phyloP scores from a whole-genome alignment of 2,888 invertebrate genomes.

The Incurvaria masculella region DNA sequence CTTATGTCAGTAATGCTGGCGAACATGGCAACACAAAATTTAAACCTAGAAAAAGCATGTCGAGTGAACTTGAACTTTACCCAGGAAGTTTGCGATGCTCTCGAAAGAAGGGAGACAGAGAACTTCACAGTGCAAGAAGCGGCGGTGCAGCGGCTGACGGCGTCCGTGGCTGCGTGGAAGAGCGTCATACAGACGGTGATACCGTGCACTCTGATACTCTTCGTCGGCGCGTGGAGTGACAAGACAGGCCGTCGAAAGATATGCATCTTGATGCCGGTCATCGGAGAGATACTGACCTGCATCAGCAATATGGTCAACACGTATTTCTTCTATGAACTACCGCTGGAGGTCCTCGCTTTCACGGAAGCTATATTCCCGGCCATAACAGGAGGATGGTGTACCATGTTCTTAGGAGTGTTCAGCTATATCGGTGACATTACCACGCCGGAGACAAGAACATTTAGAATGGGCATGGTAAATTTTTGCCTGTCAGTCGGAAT shows the following conservation, averaged over 20 bases:
- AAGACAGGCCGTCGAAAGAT: conserved; percentile 64
- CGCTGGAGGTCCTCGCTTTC: conserved; percentile 70
- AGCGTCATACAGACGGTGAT: conserved; percentile 76
- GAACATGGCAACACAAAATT: conserved; percentile 71
- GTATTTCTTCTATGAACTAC: conserved; percentile 68
- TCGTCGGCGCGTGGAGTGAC: conserved; percentile 75
- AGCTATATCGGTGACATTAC: conserved; percentile 82
- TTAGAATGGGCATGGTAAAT: conserved; percentile 80
- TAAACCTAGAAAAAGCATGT: conserved; percentile 81
- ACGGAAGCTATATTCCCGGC: conserved; percentile 74
- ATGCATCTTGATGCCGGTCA: conserved; percentile 69
- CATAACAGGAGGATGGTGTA: conserved; percentile 76
- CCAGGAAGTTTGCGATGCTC: conserved; percentile 66
- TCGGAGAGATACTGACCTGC: conserved; percentile 67
- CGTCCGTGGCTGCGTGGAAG: conserved; percentile 73
- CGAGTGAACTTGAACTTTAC: conserved; percentile 72
- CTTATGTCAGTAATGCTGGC: conserved; percentile 39
- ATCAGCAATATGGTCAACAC: conserved; percentile 72
- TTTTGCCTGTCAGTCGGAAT: conserved; percentile 82
- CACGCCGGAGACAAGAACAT: conserved; percentile 70
- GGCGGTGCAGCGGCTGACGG: conserved; percentile 64
- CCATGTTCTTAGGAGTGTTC: conserved; percentile 76
- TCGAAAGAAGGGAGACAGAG: conserved; percentile 63
- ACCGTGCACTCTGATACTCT: conserved; percentile 72
- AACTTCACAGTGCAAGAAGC: conserved; percentile 47